Conservation (phyloP, 1,140 invertebrate genomes). For the Brachionus koreanus region DNA sequence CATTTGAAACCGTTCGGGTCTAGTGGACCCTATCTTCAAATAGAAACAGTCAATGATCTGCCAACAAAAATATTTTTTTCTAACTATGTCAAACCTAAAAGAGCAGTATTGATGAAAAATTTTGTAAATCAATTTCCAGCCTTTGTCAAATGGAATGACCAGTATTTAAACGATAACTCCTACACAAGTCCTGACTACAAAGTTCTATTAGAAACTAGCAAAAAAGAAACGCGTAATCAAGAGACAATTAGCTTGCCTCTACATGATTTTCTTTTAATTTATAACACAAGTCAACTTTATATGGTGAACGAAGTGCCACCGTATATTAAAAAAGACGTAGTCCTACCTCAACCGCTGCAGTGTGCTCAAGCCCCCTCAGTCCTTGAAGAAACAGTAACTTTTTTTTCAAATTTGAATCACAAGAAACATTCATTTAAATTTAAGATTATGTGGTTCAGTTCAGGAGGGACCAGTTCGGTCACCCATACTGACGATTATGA, state of each 20-base stretch:
- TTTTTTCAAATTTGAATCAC: not conserved
- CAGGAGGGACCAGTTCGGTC: slow-evolving; percentile 57
- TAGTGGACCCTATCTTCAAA: slow-evolving; percentile 46
- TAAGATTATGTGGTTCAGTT: slow-evolving; percentile 54
- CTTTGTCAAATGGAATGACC: slow-evolving; percentile 52
- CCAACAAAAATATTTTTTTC: slow-evolving; percentile 50
- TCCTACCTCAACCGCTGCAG: not conserved
- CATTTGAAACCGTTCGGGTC: slow-evolving; percentile 52
- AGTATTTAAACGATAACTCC: slow-evolving; percentile 50
- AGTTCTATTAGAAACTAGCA: slow-evolving; percentile 51
- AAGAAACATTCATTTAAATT: not conserved
- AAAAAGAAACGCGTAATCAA: slow-evolving; percentile 53
- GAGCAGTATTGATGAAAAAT: slow-evolving; percentile 51
- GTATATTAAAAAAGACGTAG: slow-evolving; percentile 49
- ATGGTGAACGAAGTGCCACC: slow-evolving; percentile 54
- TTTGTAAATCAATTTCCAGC: slow-evolving; percentile 50
- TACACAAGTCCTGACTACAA: slow-evolving; percentile 46
- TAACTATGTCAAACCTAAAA: slow-evolving; percentile 48
- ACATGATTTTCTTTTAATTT: slow-evolving; percentile 51
- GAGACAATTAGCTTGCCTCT: slow-evolving; percentile 48
- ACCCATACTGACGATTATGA: slow-evolving; percentile 56
- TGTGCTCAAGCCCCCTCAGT: not conserved
- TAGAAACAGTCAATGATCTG: slow-evolving; percentile 49
- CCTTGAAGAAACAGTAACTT: slow-evolving; percentile 27
- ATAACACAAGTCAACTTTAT: slow-evolving; percentile 52